A percentile compares a stretch with the other conserved stretches of the same genome.
Conservation (phyloP, 2,888 invertebrate genomes). For the Pherbina coryleti region DNA sequence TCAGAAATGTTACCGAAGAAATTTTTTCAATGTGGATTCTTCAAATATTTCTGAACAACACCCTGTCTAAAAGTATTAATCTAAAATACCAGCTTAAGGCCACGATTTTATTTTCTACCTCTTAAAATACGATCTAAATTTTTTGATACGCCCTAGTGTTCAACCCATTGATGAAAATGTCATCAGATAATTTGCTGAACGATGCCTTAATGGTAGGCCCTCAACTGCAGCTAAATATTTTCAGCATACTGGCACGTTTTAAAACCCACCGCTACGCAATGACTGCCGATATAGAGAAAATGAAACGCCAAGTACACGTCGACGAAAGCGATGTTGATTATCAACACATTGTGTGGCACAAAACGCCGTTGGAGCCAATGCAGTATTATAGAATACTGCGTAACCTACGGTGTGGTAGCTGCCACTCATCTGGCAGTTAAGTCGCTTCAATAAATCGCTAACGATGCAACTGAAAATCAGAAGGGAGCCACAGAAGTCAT, state of each 20-base stretch:
- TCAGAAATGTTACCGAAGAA: too few species aligned
- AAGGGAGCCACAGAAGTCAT: neutral
- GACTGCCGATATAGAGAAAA: conserved; percentile 21
- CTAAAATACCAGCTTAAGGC: too few species aligned
- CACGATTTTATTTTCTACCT: too few species aligned
- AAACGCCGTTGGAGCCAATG: neutral
- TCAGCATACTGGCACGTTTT: conserved; percentile 18
- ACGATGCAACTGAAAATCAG: neutral
- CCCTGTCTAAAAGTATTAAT: too few species aligned
- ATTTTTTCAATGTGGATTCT: too few species aligned
- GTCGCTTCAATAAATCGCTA: neutral
- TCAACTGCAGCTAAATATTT: conserved; percentile 17
- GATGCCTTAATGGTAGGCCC: conserved; percentile 20
- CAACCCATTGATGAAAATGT: neutral
- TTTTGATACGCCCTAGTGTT: too few species aligned
- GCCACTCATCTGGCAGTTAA: neutral
- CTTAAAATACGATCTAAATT: too few species aligned
- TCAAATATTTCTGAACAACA: too few species aligned
- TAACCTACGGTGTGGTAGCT: neutral
- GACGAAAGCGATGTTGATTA: neutral
- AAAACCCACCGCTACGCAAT: conserved; percentile 21
- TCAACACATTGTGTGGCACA: neutral
- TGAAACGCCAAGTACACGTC: neutral
- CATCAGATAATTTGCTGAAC: conserved; percentile 7
- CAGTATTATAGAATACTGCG: neutral